Base-by-base conservation (phyloP, 1,140 invertebrate genomes). In the Kradibia gibbosae region DNA sequence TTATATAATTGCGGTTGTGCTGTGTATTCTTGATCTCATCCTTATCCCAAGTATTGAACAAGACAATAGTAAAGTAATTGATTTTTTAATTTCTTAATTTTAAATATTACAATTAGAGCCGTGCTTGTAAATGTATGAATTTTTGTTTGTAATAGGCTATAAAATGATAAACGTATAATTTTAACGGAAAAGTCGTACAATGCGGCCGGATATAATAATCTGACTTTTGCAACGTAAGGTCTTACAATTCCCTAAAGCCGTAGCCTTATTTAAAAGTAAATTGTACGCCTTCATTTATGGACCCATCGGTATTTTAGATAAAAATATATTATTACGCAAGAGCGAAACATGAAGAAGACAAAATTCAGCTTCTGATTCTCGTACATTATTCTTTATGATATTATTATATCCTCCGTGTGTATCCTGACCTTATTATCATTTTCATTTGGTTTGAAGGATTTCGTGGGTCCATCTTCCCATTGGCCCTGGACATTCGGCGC, bases 11-110 rank as follows among this genome's bases (percentile, higher is more conserved):
- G 5, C n/a, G 25, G 22, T 10, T n/a, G n/a, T n/a, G 31, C 4
- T 34, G 34, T 70, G 53, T 39, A 60, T 55, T 45, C 13, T n/a
- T n/a, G n/a, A n/a, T n/a, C n/a, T n/a, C n/a, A n/a, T n/a, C n/a
- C n/a, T 45, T 45, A 45, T 45, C 5, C 42, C 42, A 45, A 5
- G 42, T 45, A 45, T 45, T 45, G 42, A 45, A 13, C 13, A 45
- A 45, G 42, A 45, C 42, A 45, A 45, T 8, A 45, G 42, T 45
- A 45, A 45, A 8, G 42, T 45, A 5, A 45, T 45, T n/a, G 4
- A 57, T n/a, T 7, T n/a, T 25, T 8, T 57, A 57, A 57, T 57
- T 57, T 57, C 53, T 57, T 57, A 57, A 57, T 57, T 57, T 57
- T 22, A 53, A 57, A 25, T 57, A 57, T 57, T 57, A 20, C 10